Evolutionary conservation across 2,888 invertebrate species (phyloP).

Genomic region (Muschampia plurimacula): DNA sequence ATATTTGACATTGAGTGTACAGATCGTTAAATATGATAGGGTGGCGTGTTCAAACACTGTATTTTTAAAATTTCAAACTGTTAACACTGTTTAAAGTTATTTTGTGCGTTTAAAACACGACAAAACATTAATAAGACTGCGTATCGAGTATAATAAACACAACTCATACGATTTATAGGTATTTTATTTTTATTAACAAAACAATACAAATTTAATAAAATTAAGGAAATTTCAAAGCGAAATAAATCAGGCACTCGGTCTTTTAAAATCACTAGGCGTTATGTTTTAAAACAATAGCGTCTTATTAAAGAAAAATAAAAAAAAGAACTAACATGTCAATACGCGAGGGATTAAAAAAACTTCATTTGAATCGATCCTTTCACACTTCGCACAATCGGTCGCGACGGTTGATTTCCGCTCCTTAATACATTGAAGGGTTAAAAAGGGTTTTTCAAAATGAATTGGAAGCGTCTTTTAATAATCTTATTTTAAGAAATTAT

Average conservation of each 20-base stretch:
- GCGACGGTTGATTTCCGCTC: conserved; percentile 84
- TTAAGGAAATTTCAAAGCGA: conserved; percentile 26
- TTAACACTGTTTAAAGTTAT: conserved; percentile 18
- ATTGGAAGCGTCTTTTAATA: conserved; percentile 67
- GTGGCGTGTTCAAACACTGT: conserved; percentile 32
- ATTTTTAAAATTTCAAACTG: conserved; percentile 34
- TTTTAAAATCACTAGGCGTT: conserved; percentile 34
- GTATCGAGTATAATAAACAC: neutral
- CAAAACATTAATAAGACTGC: neutral
- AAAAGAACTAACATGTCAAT: conserved; percentile 64
- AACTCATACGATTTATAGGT: neutral
- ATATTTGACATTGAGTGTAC: conserved; percentile 39
- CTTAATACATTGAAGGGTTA: conserved; percentile 58
- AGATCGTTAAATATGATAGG: conserved; percentile 32
- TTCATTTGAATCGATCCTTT: conserved; percentile 81
- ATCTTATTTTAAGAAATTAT: conserved; percentile 54
- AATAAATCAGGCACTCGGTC: conserved; percentile 31
- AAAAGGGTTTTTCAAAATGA: conserved; percentile 61
- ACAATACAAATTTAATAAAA: conserved; percentile 33
- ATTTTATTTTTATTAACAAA: neutral
- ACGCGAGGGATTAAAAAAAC: conserved; percentile 66
- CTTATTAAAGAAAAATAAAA: conserved; percentile 43
- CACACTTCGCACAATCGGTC: conserved; percentile 81
- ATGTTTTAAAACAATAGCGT: conserved; percentile 59
- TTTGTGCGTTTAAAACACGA: conserved; percentile 18